Base-by-base conservation (phyloP, 2,797 vertebrate species). In the Crypturellus tataupa region DNA sequence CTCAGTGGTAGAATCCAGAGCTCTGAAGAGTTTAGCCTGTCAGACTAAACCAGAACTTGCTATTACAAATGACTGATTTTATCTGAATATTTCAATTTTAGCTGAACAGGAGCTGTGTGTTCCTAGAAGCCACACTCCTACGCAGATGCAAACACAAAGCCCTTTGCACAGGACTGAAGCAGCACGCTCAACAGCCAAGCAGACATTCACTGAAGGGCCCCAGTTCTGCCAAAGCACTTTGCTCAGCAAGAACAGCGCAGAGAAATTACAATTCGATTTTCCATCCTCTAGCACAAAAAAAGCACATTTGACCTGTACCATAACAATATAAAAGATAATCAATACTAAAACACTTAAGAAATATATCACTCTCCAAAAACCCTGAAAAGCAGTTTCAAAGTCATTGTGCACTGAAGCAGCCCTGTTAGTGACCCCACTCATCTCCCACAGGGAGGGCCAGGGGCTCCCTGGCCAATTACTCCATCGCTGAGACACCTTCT, bases 321-420 rank as follows among this genome's bases (percentile, higher is more conserved):
- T 29, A 63, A 81, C 84, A 88, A 64, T 73, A 70, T 21, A 78
- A 80, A 93, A 85, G 16, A 35, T 19, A 62, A 81, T 68, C 35
- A n/a, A 58, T 39, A 69, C 25, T 65, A 80, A 84, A 37, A 2
- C 10, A 87, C 29, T 85, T 80, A 51, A 6, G 24, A 78, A 72
- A 18, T 56, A 23, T 4, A 42, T 65, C 7, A n/a, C n/a, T 76
- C 40, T 56, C 18, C 16, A 35, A 73, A 88, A 88, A 13, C 4
- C 10, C n/a, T 10, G 14, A 83, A 77, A 80, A 58, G 15, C 49
- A 49, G 31, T 68, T 70, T 73, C 31, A 69, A 1, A 0, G 0
- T 19, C 21, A 49, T 39, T 65, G 33, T 25, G 15, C 15, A 27
- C 3, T 1, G 3, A 65, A 71, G 77, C 44, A 80, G 35, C 53